These are phyloP conservation scores for Myripristis murdjan DNA, from an alignment of 2,797 vertebrate species.

Conservation along the genomic window DNA sequence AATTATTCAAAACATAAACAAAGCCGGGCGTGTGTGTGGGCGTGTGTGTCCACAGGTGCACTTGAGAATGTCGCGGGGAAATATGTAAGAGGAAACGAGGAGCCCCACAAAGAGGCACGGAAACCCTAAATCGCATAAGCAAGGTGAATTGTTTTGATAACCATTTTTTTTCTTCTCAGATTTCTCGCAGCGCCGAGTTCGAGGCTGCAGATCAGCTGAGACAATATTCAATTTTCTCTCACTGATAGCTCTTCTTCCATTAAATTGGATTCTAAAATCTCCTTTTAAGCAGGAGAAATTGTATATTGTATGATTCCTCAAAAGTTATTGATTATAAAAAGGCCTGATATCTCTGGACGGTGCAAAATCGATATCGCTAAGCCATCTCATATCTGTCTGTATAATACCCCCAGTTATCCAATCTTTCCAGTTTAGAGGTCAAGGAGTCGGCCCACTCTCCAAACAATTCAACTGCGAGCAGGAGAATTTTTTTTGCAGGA, in stretches of 20 bases:
- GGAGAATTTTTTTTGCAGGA: slow-evolving; percentile 9
- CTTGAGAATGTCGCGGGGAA: too few species aligned
- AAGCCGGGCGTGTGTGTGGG: too few species aligned
- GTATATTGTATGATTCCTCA: slow-evolving; percentile 56
- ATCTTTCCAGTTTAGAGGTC: slow-evolving; percentile 75
- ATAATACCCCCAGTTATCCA: slow-evolving; percentile 68
- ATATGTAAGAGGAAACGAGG: too few species aligned
- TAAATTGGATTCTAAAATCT: slow-evolving; percentile 71
- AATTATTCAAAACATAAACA: too few species aligned
- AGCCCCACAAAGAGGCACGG: neutral
- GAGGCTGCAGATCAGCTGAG: slow-evolving; percentile 38
- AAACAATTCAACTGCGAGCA: slow-evolving; percentile 57
- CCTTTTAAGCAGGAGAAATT: slow-evolving; percentile 60
- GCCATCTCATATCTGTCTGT: slow-evolving; percentile 68
- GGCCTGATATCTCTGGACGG: slow-evolving; percentile 66
- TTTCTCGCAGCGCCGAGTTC: slow-evolving; percentile 20
- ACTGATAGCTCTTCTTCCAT: slow-evolving; percentile 39
- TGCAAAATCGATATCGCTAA: slow-evolving; percentile 70
- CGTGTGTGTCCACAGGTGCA: too few species aligned
- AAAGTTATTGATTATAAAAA: slow-evolving; percentile 71
- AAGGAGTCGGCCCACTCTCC: slow-evolving; percentile 56
- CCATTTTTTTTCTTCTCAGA: neutral
- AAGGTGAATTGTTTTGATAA: slow-evolving; percentile 34
- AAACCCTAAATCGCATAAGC: slow-evolving; percentile 11
- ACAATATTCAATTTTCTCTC: slow-evolving; percentile 48